A percentile compares a stretch with the other conserved stretches of the same genome.
phyloP scores from a whole-genome alignment of 2,113 vertebrate species.

The Meles meles region DNA sequence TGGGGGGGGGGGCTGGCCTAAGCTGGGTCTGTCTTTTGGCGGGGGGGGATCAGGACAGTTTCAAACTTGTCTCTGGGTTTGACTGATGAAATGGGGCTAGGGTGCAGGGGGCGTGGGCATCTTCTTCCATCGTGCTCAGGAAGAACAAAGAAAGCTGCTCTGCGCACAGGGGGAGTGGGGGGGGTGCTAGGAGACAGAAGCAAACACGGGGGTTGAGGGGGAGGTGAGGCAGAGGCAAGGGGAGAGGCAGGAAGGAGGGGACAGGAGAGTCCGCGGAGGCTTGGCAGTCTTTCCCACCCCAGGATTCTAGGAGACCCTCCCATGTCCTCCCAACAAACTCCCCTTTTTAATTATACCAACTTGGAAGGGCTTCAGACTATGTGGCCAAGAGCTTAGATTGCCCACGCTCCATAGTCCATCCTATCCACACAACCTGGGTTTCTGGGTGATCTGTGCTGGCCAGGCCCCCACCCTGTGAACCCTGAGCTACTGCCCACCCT shows the following conservation, averaged over 20 bases:
- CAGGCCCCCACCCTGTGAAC: neutral
- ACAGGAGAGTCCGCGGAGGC: neutral
- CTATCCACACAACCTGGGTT: neutral
- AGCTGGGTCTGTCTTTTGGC: neutral
- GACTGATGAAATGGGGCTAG: neutral
- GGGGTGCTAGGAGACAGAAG: neutral
- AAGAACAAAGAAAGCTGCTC: neutral
- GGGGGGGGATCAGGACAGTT: neutral
- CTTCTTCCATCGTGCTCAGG: neutral
- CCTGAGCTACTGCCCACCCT: neutral
- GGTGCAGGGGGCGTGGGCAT: neutral
- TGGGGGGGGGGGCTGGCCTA: too few species aligned
- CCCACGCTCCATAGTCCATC: neutral
- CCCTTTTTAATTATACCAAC: neutral
- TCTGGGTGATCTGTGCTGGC: neutral
- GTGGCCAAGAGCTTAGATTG: neutral
- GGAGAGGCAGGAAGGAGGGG: neutral
- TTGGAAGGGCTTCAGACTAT: neutral
- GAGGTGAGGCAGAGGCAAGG: neutral
- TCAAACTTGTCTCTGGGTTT: neutral
- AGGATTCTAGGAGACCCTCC: neutral
- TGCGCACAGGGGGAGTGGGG: accelerated
- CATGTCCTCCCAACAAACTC: neutral
- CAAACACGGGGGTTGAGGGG: accelerated
- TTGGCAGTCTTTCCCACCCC: neutral